A percentile compares a stretch with the other conserved stretches of the same genome.
Evolutionary conservation across 2,797 vertebrate genomes (phyloP).

Genomic region (Cryptoprocta ferox): DNA sequence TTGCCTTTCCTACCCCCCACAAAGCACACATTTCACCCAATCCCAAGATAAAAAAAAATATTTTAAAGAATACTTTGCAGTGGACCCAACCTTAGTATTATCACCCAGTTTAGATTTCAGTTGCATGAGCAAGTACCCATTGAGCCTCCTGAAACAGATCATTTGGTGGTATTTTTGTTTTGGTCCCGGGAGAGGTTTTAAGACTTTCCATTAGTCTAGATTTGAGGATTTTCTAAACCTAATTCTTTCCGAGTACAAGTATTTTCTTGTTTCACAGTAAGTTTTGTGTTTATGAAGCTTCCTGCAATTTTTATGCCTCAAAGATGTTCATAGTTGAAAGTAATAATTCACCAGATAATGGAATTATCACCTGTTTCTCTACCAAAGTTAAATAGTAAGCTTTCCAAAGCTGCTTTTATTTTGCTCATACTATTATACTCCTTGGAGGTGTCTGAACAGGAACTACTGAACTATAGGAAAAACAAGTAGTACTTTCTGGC

Average conservation of each 20-base stretch:
- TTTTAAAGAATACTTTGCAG: conserved; percentile 2
- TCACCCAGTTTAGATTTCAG: conserved; percentile 31
- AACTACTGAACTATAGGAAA: neutral
- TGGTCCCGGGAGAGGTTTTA: neutral
- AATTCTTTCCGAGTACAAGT: conserved; percentile 24
- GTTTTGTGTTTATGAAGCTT: conserved; percentile 47
- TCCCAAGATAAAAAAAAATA: neutral
- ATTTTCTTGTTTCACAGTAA: conserved; percentile 13
- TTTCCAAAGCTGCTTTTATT: conserved; percentile 39
- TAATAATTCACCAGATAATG: conserved; percentile 28
- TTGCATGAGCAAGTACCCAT: neutral
- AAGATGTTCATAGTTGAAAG: conserved; percentile 47
- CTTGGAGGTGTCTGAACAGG: neutral
- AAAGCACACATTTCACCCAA: conserved; percentile 11
- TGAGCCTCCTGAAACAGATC: conserved; percentile 48
- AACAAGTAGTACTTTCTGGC: neutral
- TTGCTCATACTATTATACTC: neutral
- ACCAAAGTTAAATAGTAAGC: conserved; percentile 20
- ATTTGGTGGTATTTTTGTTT: conserved; percentile 57
- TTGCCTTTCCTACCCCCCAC: neutral
- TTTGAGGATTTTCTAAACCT: conserved; percentile 7
- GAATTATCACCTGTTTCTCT: neutral
- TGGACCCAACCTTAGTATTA: conserved; percentile 9
- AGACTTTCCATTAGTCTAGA: conserved; percentile 37
- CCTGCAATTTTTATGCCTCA: neutral